Percentiles rank a stretch among this genome's conserved stretches.
These are phyloP conservation scores for Dolichomitus sp. DNA, from an alignment of 2,888 invertebrate species.

Conservation along the genomic window DNA sequence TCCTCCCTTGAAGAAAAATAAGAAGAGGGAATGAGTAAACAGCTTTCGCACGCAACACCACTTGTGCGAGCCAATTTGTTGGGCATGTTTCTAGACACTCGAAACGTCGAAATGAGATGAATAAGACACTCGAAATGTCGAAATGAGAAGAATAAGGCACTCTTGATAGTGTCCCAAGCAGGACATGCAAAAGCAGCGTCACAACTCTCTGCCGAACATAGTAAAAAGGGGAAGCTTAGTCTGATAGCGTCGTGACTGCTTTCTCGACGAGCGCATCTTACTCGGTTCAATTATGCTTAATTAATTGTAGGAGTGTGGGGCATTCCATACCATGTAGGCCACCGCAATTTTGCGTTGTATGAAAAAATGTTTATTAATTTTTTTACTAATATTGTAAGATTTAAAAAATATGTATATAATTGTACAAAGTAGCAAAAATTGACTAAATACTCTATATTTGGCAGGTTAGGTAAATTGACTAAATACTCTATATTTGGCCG, in stretches of 20 bases:
- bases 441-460: too few species aligned
- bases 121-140: background rate
- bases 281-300: constrained; percentile 57
- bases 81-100: background rate
- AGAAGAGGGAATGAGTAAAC: background rate
- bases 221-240: background rate
- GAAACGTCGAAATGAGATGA: background rate
- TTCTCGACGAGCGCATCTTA: constrained; percentile 24
- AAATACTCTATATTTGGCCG: too few species aligned
- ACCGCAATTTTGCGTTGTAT: too few species aligned
- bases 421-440: too few species aligned
- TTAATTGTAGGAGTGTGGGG: constrained; percentile 59
- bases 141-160: background rate
- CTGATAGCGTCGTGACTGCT: constrained; percentile 6
- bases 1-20: background rate
- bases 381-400: too few species aligned
- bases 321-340: too few species aligned
- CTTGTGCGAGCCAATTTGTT: constrained; percentile 8
- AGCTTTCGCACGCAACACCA: background rate
- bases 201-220: constrained; percentile 8
- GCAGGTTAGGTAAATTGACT: too few species aligned
- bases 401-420: too few species aligned
- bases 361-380: too few species aligned
- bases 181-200: background rate
- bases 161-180: constrained; percentile 2